Evolutionary conservation across 2,888 invertebrate species (phyloP).

Genomic region (Ophioninae sp.): DNA sequence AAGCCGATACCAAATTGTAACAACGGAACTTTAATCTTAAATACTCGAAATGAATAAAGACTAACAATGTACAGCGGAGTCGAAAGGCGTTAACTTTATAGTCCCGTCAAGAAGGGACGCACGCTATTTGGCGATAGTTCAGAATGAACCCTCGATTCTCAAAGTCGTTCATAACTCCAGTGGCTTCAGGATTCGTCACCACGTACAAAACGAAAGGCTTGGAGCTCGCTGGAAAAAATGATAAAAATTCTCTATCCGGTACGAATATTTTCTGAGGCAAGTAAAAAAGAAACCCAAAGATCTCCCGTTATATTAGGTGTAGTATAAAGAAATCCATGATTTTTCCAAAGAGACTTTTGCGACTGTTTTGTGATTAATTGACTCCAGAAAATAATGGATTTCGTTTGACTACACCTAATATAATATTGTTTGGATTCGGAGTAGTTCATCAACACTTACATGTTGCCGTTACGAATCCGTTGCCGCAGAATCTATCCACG

Average conservation of each 20-base stretch:
- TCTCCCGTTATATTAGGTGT: not conserved
- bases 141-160: conserved; percentile 90
- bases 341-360: no score
- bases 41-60: not conserved
- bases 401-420: not conserved
- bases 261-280: conserved; percentile 2
- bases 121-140: conserved; percentile 86
- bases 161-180: conserved; percentile 83
- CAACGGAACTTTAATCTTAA: not conserved
- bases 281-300: not conserved
- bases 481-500: conserved; percentile 89
- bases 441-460: conserved; percentile 81
- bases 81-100: not conserved
- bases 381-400: no score
- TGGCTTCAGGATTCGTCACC: conserved; percentile 83
- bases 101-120: conserved; percentile 76
- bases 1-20: not conserved
- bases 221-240: conserved; percentile 82
- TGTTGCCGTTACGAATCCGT: conserved; percentile 86
- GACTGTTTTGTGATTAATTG: no score
- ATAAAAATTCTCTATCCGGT: not conserved
- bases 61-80: conserved; percentile 30
- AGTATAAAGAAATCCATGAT: not conserved
- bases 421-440: not conserved
- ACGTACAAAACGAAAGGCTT: conserved; percentile 90